Evolutionary conservation across 2,888 invertebrate species (phyloP), one percentile per base, ranked within the genome.

Genomic region (Congeria kusceri): DNA sequence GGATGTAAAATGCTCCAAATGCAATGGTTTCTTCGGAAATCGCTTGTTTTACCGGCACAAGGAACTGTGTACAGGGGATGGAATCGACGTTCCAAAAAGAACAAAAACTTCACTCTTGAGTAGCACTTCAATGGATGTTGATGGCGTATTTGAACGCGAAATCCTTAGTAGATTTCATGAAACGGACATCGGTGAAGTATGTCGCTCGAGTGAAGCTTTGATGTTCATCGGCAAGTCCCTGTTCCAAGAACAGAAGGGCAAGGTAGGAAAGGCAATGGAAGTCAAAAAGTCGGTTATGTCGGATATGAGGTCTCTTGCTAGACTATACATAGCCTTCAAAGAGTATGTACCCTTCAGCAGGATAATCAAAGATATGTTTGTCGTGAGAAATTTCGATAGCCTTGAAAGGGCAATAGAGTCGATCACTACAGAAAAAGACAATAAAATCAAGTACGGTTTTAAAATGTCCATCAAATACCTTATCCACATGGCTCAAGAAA

Each of bases 41-140:
- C 46, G 32, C 4, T 44, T 70, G 2, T 70, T 70, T 46, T 49
- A 70, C 23, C 20, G 70, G 23, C 70, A 70, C 56, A 70, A 56
- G 27, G 63, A 61, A 4, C 18, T 62, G 13, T 70, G 70, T 39
- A 39, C 39, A 23, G 62, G 62, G 4, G 70, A 70, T 62, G 23
- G 25, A 4, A 25, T 23, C 4, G 9, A 39, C 2, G 13, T 27
- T 18, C 68, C 68, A 27, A 28, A 13, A 23, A 56, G n/a, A 25
- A 39, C 57, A 15, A 28, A 67, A 15, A 23, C 27, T 23, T 27
- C 28, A 3, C n/a, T 23, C 27, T 15, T 56, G 2, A 23, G 7
- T 28, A 23, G 4, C 20, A 20, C 20, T 18, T 23, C 58, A 18
- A 3, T 15, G 4, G 20, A 65, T 23, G 15, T 7, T 20, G 44